Conservation (phyloP, 2,797 vertebrate genomes). For the Poecilia velifera region DNA sequence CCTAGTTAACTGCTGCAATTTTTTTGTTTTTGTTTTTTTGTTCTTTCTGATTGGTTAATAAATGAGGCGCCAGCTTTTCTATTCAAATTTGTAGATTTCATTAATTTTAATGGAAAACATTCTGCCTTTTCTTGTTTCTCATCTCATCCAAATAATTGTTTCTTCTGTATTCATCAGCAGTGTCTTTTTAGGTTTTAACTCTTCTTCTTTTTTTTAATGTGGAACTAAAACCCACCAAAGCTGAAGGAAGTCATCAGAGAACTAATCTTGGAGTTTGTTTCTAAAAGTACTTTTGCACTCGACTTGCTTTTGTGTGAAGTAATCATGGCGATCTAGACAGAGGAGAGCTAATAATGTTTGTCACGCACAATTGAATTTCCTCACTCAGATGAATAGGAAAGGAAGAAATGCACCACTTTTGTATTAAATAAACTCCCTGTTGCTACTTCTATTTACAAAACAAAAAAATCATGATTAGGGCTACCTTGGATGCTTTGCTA, state of each 20-base stretch:
- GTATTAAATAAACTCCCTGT: conserved; percentile 5
- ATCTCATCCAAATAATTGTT: neutral
- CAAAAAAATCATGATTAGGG: neutral
- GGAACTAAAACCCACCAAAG: neutral
- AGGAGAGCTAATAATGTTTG: neutral
- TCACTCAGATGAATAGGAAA: neutral
- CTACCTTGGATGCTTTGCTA: neutral
- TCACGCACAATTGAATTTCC: neutral
- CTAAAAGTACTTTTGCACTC: neutral
- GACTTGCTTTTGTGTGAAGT: neutral
- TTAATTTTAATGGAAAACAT: neutral
- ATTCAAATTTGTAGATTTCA: neutral
- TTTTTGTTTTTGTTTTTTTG: neutral
- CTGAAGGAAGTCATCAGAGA: neutral
- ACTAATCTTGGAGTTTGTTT: neutral
- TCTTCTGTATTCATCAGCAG: neutral
- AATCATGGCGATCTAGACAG: neutral
- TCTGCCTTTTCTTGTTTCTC: neutral
- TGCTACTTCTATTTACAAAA: neutral
- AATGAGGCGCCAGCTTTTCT: neutral
- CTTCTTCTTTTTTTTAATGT: neutral
- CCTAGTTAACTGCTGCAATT: neutral
- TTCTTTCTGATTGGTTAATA: neutral
- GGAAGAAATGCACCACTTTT: conserved; percentile 2
- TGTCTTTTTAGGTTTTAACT: neutral